Conservation (phyloP, 1,140 invertebrate genomes). For the Temnothorax longispinosus region DNA sequence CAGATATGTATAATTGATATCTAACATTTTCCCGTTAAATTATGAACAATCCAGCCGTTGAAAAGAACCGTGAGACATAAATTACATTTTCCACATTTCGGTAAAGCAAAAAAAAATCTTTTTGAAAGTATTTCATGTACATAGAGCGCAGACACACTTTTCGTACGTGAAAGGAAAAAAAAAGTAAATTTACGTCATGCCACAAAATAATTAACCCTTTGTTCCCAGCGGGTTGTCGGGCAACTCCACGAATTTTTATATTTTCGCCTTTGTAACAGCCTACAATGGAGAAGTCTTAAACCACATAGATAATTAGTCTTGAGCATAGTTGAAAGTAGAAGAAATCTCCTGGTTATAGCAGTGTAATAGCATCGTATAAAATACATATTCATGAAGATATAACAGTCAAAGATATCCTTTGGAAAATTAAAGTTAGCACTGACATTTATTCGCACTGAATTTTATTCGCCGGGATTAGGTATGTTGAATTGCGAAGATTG, state of each 20-base stretch:
- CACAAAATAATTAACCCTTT: slow-evolving; percentile 49
- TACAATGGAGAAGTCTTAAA: slow-evolving; percentile 10
- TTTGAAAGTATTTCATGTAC: slow-evolving; percentile 8
- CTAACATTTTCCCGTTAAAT: not conserved
- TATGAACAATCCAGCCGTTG: not conserved
- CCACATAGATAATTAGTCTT: slow-evolving; percentile 3
- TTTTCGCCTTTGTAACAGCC: slow-evolving; percentile 13
- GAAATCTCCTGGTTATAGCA: not conserved
- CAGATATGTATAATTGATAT: not conserved
- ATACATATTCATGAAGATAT: not conserved
- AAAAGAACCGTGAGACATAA: slow-evolving; percentile 5
- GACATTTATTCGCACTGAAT: not conserved
- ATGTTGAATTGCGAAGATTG: not conserved
- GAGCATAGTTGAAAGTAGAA: not conserved
- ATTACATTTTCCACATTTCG: slow-evolving; percentile 20
- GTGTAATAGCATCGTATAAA: not conserved
- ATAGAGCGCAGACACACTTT: slow-evolving; percentile 9
- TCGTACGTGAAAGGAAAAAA: slow-evolving; percentile 27
- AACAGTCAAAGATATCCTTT: not conserved
- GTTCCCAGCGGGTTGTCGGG: not conserved
- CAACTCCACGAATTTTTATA: slow-evolving; percentile 18
- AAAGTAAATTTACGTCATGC: slow-evolving; percentile 29
- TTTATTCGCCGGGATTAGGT: not conserved
- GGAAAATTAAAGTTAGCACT: not conserved
- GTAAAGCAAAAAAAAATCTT: slow-evolving; percentile 15